Evolutionary conservation across 2,888 invertebrate genomes (phyloP).

Genomic region (Hylaea fasciaria): DNA sequence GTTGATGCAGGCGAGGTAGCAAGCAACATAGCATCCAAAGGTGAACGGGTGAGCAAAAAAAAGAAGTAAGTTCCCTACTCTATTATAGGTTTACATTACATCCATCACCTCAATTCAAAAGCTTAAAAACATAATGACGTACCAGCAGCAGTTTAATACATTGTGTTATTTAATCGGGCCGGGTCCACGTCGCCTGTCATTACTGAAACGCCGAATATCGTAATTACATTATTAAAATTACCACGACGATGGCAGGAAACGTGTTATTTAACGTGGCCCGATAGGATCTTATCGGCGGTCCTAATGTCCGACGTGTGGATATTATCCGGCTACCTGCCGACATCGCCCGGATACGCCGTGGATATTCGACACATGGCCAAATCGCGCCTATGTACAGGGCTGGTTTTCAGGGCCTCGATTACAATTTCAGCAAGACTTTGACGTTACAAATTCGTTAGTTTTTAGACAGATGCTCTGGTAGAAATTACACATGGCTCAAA

Average conservation of each 20-base stretch:
- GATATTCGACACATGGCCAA: slow-evolving; percentile 67
- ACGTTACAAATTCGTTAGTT: background rate
- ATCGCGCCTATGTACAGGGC: slow-evolving; percentile 49
- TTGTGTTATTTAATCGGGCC: slow-evolving; percentile 61
- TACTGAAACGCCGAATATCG: slow-evolving; percentile 76
- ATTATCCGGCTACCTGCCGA: slow-evolving; percentile 80
- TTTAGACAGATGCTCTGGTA: too few species aligned
- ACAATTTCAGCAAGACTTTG: background rate
- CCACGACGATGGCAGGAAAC: slow-evolving; percentile 83
- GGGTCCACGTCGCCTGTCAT: slow-evolving; percentile 63
- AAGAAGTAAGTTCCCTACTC: slow-evolving; percentile 3
- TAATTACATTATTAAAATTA: slow-evolving; percentile 84
- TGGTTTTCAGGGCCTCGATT: slow-evolving; percentile 29
- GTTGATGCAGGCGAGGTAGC: too few species aligned
- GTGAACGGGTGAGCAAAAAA: slow-evolving; percentile 6
- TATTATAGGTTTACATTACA: slow-evolving; percentile 31
- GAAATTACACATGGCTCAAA: too few species aligned
- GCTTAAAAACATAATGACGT: slow-evolving; percentile 56
- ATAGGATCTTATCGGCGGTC: slow-evolving; percentile 82
- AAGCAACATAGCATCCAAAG: background rate
- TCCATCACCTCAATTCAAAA: slow-evolving; percentile 41
- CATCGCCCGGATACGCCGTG: slow-evolving; percentile 71
- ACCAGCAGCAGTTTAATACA: slow-evolving; percentile 48
- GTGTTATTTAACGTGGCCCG: slow-evolving; percentile 81
- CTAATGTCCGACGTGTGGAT: slow-evolving; percentile 83